Evolutionary conservation across 2,113 vertebrate species (phyloP).

Genomic region (Hyaena hyaena): DNA sequence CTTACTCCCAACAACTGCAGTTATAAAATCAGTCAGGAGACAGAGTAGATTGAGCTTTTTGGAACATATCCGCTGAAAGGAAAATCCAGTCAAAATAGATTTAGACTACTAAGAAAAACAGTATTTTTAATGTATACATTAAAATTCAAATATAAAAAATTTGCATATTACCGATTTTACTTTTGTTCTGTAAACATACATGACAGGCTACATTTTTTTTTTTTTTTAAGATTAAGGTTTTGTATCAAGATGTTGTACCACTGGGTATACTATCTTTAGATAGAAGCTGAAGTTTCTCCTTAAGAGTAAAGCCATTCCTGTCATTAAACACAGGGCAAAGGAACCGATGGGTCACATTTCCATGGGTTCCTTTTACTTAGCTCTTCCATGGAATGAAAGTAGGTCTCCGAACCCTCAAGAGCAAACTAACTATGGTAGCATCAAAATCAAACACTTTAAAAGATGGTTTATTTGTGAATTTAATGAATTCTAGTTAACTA

Average conservation of each 20-base stretch:
- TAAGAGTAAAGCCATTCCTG: not conserved
- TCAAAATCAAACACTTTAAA: not conserved
- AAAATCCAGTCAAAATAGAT: not conserved
- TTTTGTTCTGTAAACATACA: conserved; percentile 22
- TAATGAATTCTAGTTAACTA: conserved; percentile 17
- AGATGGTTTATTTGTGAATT: not conserved
- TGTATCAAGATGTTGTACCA: not conserved
- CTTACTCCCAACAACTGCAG: conserved; percentile 16
- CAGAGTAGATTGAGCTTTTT: not conserved
- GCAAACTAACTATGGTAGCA: not conserved
- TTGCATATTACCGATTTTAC: not conserved
- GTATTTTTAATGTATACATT: not conserved
- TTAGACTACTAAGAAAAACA: not conserved
- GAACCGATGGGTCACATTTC: not conserved
- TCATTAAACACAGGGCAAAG: not conserved
- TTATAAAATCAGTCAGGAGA: conserved; percentile 32
- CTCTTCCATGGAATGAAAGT: not conserved
- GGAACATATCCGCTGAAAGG: not conserved
- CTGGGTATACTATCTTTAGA: not conserved
- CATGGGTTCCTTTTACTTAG: not conserved
- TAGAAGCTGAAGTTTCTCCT: not conserved
- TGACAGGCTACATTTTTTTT: not conserved
- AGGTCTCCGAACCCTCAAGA: not conserved
- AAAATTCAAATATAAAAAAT: not conserved
- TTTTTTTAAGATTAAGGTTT: not conserved